Conservation (phyloP, 2,113 vertebrate species). For the Gadus macrocephalus region DNA sequence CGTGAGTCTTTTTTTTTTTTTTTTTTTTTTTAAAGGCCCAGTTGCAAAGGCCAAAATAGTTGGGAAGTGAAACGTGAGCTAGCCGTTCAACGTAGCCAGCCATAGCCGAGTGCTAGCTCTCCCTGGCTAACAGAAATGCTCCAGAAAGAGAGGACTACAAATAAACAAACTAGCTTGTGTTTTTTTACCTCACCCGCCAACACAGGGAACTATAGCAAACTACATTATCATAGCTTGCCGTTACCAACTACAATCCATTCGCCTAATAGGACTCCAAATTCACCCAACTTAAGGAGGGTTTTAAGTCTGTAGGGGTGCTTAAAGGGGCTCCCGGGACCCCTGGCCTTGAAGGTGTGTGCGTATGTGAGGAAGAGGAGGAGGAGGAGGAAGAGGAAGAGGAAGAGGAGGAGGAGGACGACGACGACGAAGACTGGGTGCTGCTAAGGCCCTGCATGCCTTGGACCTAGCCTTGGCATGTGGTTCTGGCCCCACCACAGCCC, state of each 20-base stretch:
- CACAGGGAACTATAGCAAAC: no score
- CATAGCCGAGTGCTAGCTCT: constrained; percentile 19
- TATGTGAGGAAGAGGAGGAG: neutral
- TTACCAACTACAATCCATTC: no score
- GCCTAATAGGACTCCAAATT: no score
- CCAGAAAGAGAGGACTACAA: constrained; percentile 13
- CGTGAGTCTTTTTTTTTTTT: constrained; percentile 19
- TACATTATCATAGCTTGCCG: no score
- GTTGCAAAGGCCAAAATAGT: constrained; percentile 20
- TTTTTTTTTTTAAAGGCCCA: constrained; percentile 19
- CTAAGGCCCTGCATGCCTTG: constrained; percentile 42
- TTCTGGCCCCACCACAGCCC: constrained; percentile 58
- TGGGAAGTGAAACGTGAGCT: constrained; percentile 27
- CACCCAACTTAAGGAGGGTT: no score
- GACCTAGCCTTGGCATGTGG: constrained; percentile 58
- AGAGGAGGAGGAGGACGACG: neutral
- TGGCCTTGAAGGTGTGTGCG: neutral
- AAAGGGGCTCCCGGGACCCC: no score
- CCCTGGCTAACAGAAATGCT: constrained; percentile 1
- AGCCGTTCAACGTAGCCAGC: neutral
- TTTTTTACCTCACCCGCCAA: neutral
- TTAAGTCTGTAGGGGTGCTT: no score
- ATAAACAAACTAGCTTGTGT: neutral
- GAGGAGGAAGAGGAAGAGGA: neutral
- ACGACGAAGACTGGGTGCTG: constrained; percentile 5